phyloP scores from a whole-genome alignment of 2,113 vertebrate genomes.

The Urocynchramus pylzowi region DNA sequence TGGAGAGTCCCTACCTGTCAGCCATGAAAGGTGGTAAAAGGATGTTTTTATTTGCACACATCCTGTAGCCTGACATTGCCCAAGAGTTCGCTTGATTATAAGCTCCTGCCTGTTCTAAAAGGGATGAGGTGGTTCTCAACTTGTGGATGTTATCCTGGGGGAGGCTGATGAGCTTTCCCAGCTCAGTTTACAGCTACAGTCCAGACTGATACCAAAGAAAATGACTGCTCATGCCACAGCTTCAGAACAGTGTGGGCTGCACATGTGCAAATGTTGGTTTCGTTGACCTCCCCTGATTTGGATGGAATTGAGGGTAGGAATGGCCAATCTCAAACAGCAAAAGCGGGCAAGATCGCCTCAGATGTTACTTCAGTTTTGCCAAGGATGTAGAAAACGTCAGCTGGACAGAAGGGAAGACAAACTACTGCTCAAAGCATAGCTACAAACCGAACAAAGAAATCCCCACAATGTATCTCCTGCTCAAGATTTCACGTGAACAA shows the following conservation, averaged over 20 bases:
- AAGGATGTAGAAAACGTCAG: not conserved
- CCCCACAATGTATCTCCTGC: not conserved
- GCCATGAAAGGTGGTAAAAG: not conserved
- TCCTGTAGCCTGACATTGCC: not conserved
- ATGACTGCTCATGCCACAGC: not conserved
- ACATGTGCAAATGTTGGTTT: not conserved
- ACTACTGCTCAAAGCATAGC: not conserved
- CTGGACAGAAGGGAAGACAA: not conserved
- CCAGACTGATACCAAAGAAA: not conserved
- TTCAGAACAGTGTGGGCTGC: not conserved
- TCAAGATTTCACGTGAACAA: not conserved
- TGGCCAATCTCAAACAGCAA: not conserved
- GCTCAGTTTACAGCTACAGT: not conserved
- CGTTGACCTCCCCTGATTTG: not conserved
- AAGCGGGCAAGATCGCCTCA: not conserved
- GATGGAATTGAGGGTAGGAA: not conserved
- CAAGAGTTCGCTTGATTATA: not conserved
- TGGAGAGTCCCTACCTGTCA: not conserved
- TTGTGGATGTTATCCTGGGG: accelerated
- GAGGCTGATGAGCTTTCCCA: not conserved
- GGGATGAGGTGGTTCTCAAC: not conserved
- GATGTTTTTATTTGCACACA: not conserved
- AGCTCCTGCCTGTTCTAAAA: not conserved
- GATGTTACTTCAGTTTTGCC: not conserved
- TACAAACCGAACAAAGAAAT: not conserved